Percentiles rank a stretch among this genome's conserved stretches.
phyloP scores from a whole-genome alignment of 2,797 vertebrate genomes.

The Danio tinwini region DNA sequence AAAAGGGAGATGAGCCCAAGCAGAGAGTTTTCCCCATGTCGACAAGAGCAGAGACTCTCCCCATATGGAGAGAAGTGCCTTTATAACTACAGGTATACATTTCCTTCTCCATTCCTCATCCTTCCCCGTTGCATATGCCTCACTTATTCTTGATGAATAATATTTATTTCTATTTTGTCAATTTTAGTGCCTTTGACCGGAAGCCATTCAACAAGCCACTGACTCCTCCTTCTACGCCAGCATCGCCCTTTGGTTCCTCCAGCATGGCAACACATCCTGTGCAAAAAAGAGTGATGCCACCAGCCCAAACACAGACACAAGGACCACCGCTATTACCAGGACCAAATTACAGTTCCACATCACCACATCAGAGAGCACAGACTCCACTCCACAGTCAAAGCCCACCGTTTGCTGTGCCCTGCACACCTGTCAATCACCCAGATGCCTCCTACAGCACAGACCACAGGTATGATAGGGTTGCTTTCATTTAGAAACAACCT shows the following conservation, averaged over 20 bases:
- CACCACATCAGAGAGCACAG: conserved; percentile 64
- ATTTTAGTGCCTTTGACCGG: conserved; percentile 88
- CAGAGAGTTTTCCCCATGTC: conserved; percentile 86
- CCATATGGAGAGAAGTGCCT: conserved; percentile 91
- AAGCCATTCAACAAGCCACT: conserved; percentile 88
- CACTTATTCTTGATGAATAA: not conserved
- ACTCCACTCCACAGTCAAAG: conserved; percentile 65
- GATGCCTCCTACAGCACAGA: conserved; percentile 82
- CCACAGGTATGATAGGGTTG: conserved; percentile 78
- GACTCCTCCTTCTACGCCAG: conserved; percentile 80
- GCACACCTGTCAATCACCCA: conserved; percentile 76
- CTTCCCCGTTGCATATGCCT: not conserved
- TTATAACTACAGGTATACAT: conserved; percentile 89
- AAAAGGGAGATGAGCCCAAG: conserved; percentile 88
- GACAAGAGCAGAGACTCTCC: conserved; percentile 83
- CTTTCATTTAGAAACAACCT: too few relatives aligned
- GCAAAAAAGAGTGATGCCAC: conserved; percentile 69
- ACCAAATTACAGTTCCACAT: conserved; percentile 57
- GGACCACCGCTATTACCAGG: conserved; percentile 52
- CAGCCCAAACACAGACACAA: conserved; percentile 58
- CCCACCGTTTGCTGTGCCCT: conserved; percentile 82
- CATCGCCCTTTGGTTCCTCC: conserved; percentile 73
- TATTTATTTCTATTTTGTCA: conserved; percentile 43
- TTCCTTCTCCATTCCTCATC: not conserved
- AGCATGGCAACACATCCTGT: conserved; percentile 74